phyloP scores from a whole-genome alignment of 2,888 invertebrate species.

The Lasioglossum zephyrum region DNA sequence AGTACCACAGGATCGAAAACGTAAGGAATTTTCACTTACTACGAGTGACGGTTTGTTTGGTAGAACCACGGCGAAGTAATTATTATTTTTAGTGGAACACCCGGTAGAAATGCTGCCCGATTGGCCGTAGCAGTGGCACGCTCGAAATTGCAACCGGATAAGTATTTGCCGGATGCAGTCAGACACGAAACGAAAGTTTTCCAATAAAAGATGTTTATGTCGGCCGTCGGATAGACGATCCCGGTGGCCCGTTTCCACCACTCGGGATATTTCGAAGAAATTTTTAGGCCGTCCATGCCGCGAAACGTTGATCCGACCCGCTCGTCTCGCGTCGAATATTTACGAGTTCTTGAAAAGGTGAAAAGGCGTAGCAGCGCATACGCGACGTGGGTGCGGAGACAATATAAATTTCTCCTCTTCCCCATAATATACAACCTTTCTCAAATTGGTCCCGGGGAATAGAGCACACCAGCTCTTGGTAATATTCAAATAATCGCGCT shows the following conservation, averaged over 20 bases:
- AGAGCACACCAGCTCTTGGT: background rate
- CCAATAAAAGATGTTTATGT: slow-evolving; percentile 66
- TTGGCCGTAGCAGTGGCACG: slow-evolving; percentile 22
- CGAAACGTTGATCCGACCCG: slow-evolving; percentile 22
- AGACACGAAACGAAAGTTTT: slow-evolving; percentile 58
- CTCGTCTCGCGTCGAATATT: slow-evolving; percentile 25
- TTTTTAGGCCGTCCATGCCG: slow-evolving; percentile 16
- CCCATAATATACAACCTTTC: background rate
- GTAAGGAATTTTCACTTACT: background rate
- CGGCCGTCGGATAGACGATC: slow-evolving; percentile 22
- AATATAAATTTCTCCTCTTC: background rate
- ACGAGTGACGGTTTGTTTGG: background rate
- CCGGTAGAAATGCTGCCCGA: slow-evolving; percentile 16
- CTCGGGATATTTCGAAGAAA: slow-evolving; percentile 26
- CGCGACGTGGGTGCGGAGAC: slow-evolving; percentile 7
- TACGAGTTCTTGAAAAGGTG: slow-evolving; percentile 39
- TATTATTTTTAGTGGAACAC: background rate
- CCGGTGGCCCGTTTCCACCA: background rate
- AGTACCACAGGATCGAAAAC: background rate
- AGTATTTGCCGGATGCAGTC: slow-evolving; percentile 31
- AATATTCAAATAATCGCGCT: slow-evolving; percentile 1
- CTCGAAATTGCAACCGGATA: slow-evolving; percentile 54
- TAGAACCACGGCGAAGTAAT: background rate
- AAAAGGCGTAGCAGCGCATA: slow-evolving; percentile 18
- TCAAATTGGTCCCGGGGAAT: background rate